Evolutionary conservation across 2,888 invertebrate species (phyloP).

Genomic region (Anagyrus pseudococci): DNA sequence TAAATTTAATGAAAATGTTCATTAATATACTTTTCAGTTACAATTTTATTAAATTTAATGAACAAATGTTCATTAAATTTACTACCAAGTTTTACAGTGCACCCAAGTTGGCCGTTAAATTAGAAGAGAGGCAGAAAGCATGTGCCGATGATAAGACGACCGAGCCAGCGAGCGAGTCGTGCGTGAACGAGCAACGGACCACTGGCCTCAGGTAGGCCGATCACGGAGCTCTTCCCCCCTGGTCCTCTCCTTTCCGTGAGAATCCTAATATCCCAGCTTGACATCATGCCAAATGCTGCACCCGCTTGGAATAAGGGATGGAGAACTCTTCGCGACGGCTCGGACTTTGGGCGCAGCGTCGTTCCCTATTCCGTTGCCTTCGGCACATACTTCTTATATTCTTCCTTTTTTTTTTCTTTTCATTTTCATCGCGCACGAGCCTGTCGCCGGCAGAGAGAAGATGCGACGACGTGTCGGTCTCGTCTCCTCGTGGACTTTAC

Average conservation of each 20-base stretch:
- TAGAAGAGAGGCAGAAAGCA: neutral
- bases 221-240: slow-evolving; percentile 52
- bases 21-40: no score
- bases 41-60: no score
- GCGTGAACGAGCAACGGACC: slow-evolving; percentile 36
- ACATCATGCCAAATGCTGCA: slow-evolving; percentile 60
- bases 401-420: neutral
- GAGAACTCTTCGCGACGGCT: slow-evolving; percentile 11
- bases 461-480: neutral
- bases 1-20: no score
- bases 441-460: neutral
- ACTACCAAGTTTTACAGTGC: neutral
- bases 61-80: no score
- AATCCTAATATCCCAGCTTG: slow-evolving; percentile 61
- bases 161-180: slow-evolving; percentile 25
- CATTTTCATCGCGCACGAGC: neutral
- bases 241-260: slow-evolving; percentile 41
- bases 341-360: neutral
- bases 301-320: slow-evolving; percentile 55
- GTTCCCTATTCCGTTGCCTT: neutral
- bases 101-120: neutral
- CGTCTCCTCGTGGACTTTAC: no score
- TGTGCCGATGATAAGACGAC: slow-evolving; percentile 10
- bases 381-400: neutral
- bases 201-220: slow-evolving; percentile 49